A percentile compares a stretch with the other conserved stretches of the same genome.
phyloP scores from a whole-genome alignment of 2,888 invertebrate species.

The Proisotoma minuta region DNA sequence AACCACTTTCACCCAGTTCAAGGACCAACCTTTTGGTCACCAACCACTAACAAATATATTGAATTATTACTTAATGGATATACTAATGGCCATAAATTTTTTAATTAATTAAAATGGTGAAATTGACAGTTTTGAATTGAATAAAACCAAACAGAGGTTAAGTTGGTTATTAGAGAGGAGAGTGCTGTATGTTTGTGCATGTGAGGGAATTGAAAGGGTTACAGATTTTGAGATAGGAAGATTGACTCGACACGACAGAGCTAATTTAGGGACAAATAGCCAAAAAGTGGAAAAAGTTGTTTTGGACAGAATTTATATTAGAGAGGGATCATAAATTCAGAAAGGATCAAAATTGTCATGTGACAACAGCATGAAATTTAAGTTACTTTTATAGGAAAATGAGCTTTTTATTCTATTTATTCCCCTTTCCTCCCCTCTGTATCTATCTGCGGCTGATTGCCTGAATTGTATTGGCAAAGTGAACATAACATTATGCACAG shows the following conservation, averaged over 20 bases:
- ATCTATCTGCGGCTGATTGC: constrained; percentile 11
- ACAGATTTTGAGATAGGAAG: too few relatives aligned
- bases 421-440: constrained; percentile 23
- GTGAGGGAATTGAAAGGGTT: too few relatives aligned
- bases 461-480: neutral
- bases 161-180: too few relatives aligned
- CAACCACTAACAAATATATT: too few relatives aligned
- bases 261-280: constrained; percentile 35
- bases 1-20: too few relatives aligned
- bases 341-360: constrained; percentile 6
- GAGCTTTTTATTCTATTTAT: constrained; percentile 41
- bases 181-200: too few relatives aligned
- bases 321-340: constrained; percentile 9
- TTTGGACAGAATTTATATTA: constrained; percentile 19
- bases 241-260: constrained; percentile 15
- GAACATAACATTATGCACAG: constrained; percentile 1
- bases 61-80: too few relatives aligned
- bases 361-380: constrained; percentile 34
- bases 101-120: too few relatives aligned
- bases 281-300: constrained; percentile 21
- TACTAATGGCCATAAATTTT: too few relatives aligned
- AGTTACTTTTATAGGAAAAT: constrained; percentile 41
- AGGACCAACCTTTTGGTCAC: too few relatives aligned
- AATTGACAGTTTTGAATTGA: too few relatives aligned
- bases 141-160: too few relatives aligned